Evolutionary conservation across 2,888 invertebrate genomes (phyloP), one percentile per base, ranked within the genome.

Genomic region (Lagria hirta): DNA sequence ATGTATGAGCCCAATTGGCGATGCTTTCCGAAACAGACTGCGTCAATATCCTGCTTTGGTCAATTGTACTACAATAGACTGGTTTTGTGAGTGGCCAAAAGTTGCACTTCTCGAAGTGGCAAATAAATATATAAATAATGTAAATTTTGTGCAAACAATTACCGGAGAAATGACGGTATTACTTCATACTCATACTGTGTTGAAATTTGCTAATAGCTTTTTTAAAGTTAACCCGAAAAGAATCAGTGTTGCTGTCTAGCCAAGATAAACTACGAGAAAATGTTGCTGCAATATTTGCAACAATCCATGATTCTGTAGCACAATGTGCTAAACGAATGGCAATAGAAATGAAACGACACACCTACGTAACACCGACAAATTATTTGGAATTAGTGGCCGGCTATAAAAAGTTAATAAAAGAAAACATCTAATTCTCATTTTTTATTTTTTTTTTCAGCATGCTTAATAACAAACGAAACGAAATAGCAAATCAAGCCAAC

Each of bases 71-170:
- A 90, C 91, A 0, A 89, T 91, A 12, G 89, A 93, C 70, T 93
- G 91, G 91, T 90, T 92, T 73, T 78, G 83, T 61, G 85, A 88
- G 60, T 94, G 93, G 93, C 91, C 93, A 1, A 80, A 82, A 45
- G 87, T 89, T 65, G 92, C 93, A 18, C 75, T 94, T 38, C 74
- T 93, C n/a, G 91, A 92, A 73, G 91, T 94, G 4, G 91, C 92
- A 6, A 81, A 85, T 65, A 86, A 86, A 71, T 92, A 87, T 69
- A 76, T 93, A 21, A 74, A 75, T 14, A 84, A 83, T 27, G 82
- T 89, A 16, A 80, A 84, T 61, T 76, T 92, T 44, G 76, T 84
- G 20, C 81, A 79, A 33, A 82, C 83, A 2, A 84, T 86, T 46
- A 83, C 83, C 12, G 84, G 83, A 10, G 73, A 73, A 40, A 74